Evolutionary conservation across 2,797 vertebrate genomes (phyloP).

Genomic region (Leuciscus waleckii): DNA sequence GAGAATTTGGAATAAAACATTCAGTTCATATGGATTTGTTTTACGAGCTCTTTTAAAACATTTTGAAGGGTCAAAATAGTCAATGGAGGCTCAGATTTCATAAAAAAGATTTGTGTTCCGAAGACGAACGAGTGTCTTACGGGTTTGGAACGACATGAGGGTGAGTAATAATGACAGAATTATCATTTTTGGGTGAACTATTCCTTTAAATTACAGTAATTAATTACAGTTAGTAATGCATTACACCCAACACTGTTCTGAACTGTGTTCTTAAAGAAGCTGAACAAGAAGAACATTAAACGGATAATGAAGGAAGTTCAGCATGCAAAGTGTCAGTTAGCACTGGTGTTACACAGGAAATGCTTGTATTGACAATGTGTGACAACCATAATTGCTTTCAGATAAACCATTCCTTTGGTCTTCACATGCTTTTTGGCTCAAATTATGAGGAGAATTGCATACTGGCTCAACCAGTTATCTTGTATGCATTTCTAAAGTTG

Average conservation of each 20-base stretch:
- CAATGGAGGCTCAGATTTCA: not conserved
- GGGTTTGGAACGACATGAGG: not conserved
- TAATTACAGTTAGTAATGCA: not conserved
- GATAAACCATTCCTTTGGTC: not conserved
- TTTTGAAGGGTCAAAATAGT: too few species aligned
- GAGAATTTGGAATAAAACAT: too few species aligned
- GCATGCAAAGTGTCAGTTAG: slow-evolving; percentile 12
- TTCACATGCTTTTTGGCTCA: not conserved
- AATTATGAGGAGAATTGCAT: not conserved
- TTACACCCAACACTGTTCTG: not conserved
- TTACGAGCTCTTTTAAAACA: too few species aligned
- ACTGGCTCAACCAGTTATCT: not conserved
- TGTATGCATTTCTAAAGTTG: not conserved
- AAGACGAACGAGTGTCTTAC: not conserved
- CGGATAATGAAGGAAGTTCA: not conserved
- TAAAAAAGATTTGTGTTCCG: not conserved
- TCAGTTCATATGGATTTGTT: too few species aligned
- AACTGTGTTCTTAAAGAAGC: not conserved
- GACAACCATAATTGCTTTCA: not conserved
- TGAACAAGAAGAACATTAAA: not conserved
- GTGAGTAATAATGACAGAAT: not conserved
- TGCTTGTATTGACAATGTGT: not conserved
- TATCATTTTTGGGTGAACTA: not conserved
- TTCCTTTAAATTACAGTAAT: not conserved
- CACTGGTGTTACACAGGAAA: slow-evolving; percentile 10